Percentiles rank a stretch among this genome's conserved stretches.
phyloP scores from a whole-genome alignment of 2,113 vertebrate species.

The Misgurnus anguillicaudatus region DNA sequence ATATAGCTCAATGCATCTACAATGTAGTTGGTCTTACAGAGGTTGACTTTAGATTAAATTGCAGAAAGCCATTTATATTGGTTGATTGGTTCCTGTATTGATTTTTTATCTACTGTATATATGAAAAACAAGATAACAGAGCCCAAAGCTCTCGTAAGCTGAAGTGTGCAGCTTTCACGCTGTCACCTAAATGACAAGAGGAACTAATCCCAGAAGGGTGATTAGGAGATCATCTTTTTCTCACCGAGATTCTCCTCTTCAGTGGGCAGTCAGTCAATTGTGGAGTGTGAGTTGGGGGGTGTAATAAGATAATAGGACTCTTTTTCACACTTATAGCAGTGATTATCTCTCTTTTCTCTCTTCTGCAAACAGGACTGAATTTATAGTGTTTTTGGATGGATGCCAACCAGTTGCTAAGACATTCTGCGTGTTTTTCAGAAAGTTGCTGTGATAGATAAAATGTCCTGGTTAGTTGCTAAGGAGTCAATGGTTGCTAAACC shows the following conservation, averaged over 20 bases:
- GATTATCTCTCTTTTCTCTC: neutral
- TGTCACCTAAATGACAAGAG: constrained; percentile 30
- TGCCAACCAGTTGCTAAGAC: too few species aligned
- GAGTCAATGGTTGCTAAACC: too few species aligned
- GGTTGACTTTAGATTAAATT: neutral
- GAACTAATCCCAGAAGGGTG: constrained; percentile 30
- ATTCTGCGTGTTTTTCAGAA: neutral
- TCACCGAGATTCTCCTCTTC: neutral
- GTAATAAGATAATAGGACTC: constrained; percentile 46
- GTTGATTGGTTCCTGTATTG: neutral
- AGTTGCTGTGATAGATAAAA: too few species aligned
- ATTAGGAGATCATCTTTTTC: constrained; percentile 11
- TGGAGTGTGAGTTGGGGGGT: constrained; percentile 28
- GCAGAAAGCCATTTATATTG: neutral
- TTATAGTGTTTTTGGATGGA: neutral
- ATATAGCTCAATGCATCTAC: too few species aligned
- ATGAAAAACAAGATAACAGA: neutral
- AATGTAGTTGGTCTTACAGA: too few species aligned
- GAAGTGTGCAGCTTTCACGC: constrained; percentile 20
- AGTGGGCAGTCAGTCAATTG: constrained; percentile 27
- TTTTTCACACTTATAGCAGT: constrained; percentile 38
- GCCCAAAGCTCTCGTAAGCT: neutral
- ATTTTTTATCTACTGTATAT: neutral
- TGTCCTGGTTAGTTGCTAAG: too few species aligned
- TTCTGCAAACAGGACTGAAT: neutral